Conservation (phyloP, 2,888 invertebrate species). For the Euclidia mi region DNA sequence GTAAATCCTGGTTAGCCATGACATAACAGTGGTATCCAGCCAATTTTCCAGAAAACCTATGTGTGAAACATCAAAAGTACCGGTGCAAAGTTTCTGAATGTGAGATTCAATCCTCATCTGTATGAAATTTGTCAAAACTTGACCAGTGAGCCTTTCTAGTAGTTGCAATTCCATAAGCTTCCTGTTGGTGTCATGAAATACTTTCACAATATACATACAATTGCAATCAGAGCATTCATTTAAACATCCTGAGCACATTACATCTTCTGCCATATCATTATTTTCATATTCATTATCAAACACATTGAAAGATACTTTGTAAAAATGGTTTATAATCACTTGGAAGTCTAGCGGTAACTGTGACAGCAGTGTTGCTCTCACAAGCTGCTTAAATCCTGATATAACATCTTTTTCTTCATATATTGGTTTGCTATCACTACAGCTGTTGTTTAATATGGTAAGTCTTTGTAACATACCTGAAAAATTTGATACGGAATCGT, state of each 20-base stretch:
- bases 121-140: slow-evolving; percentile 95
- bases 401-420: slow-evolving; percentile 89
- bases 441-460: slow-evolving; percentile 85
- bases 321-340: slow-evolving; percentile 93
- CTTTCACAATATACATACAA: slow-evolving; percentile 92
- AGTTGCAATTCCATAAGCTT: slow-evolving; percentile 94
- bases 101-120: slow-evolving; percentile 95
- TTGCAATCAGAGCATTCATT: slow-evolving; percentile 90
- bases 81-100: slow-evolving; percentile 95
- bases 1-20: slow-evolving; percentile 96
- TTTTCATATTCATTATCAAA: slow-evolving; percentile 89
- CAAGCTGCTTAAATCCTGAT: slow-evolving; percentile 91
- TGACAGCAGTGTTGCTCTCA: slow-evolving; percentile 92
- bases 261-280: slow-evolving; percentile 89
- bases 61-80: slow-evolving; percentile 96
- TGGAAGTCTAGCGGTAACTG: slow-evolving; percentile 93
- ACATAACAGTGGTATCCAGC: slow-evolving; percentile 96
- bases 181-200: slow-evolving; percentile 94
- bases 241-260: slow-evolving; percentile 93
- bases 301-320: slow-evolving; percentile 94
- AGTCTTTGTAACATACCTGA: slow-evolving; percentile 88
- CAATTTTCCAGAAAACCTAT: slow-evolving; percentile 95
- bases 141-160: slow-evolving; percentile 95
- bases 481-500: slow-evolving; percentile 89
- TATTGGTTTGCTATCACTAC: slow-evolving; percentile 81